phyloP scores from a whole-genome alignment of 30 jellyfish, hydroid and myxozoan genomes.

The Hydractinia symbiolongicarpus region DNA sequence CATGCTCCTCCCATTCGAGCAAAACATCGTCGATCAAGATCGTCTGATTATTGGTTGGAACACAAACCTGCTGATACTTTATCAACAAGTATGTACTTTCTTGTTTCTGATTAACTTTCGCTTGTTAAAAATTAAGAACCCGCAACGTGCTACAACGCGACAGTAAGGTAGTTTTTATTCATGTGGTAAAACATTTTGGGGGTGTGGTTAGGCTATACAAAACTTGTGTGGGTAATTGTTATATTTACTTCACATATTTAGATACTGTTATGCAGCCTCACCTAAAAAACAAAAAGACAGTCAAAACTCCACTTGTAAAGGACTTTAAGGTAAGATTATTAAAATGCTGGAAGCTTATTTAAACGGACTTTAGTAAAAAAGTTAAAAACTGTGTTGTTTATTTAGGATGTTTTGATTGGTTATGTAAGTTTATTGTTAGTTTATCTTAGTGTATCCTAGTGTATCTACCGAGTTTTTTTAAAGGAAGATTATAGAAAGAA shows the following conservation, averaged over 20 bases:
- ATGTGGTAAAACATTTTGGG: too few relatives aligned
- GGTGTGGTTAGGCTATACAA: too few relatives aligned
- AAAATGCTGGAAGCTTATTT: background rate
- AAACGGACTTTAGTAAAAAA: too few relatives aligned
- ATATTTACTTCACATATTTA: conserved; percentile 1
- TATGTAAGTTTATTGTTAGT: too few relatives aligned
- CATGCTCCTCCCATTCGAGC: conserved; percentile 68
- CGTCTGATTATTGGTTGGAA: conserved; percentile 86
- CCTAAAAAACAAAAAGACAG: conserved; percentile 72
- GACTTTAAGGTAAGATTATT: conserved; percentile 59
- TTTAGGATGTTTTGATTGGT: too few relatives aligned
- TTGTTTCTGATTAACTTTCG: background rate
- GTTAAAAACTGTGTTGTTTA: too few relatives aligned
- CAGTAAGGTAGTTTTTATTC: background rate
- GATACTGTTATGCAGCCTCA: conserved; percentile 91
- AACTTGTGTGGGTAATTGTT: background rate
- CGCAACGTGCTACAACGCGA: background rate
- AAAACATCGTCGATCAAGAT: conserved; percentile 86
- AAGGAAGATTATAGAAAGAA: too few relatives aligned
- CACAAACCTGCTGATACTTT: conserved; percentile 88
- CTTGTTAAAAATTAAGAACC: background rate
- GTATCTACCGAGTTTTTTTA: too few relatives aligned
- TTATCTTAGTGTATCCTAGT: too few relatives aligned
- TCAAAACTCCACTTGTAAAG: conserved; percentile 50
- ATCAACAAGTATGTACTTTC: conserved; percentile 51